Conservation (phyloP, 2,797 vertebrate genomes). For the Mionectes olivaceus region DNA sequence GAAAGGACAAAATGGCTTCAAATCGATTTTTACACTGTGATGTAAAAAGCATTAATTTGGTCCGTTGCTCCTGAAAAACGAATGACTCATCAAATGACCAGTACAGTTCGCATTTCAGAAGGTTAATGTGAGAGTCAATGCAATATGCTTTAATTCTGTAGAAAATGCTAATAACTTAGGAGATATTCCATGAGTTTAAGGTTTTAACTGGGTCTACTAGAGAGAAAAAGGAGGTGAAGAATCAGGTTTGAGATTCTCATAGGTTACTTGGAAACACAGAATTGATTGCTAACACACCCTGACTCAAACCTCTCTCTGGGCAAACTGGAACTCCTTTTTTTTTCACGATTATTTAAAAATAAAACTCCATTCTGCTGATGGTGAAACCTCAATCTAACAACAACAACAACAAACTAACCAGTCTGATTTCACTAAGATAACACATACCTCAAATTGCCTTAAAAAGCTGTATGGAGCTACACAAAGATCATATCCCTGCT, state of each 20-base stretch:
- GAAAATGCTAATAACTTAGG: neutral
- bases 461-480: neutral
- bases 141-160: neutral
- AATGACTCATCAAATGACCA: neutral
- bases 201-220: neutral
- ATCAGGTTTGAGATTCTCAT: neutral
- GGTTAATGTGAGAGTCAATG: neutral
- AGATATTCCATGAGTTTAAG: neutral
- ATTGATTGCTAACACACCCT: neutral
- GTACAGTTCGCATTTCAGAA: neutral
- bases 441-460: neutral
- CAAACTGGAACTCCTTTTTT: neutral
- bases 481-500: neutral
- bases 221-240: neutral
- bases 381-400: accelerated
- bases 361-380: neutral
- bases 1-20: neutral
- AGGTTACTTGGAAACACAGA: neutral
- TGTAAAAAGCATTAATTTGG: neutral
- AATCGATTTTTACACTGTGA: neutral
- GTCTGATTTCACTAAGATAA: neutral
- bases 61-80: neutral
- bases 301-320: neutral
- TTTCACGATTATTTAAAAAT: neutral
- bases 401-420: neutral